Evolutionary conservation across 2,797 vertebrate genomes (phyloP), one percentile per base, ranked within the genome.

Genomic region (Tangara arthus): DNA sequence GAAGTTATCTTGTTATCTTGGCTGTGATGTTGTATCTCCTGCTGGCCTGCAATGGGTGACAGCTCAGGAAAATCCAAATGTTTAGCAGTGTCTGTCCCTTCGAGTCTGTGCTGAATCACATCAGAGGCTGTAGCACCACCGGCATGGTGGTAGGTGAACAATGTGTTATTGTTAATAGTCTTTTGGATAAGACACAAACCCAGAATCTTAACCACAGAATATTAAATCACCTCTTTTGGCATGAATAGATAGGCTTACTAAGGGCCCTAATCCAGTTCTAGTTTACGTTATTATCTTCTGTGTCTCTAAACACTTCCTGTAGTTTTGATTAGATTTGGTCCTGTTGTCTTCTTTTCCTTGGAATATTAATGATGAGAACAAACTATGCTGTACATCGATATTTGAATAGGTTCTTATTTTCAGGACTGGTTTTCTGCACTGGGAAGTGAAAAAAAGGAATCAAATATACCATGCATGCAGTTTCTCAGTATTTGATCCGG

Each of bases 171-270:
- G 87, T 93, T 94, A 92, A 72, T 92, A 88, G 12, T 87, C 79
- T 66, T 91, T 82, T 94, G 94, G 85, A 77, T 93, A 91, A 91
- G 72, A 70, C 53, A 61, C 90, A 87, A 95, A 88, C 39, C 82
- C 91, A 88, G 82, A 86, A 78, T 88, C 82, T 83, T 79, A 96
- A 90, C 94, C 93, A 66, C 93, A 81, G 79, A 91, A 88, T 95
- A 89, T 95, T 94, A 81, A 91, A 91, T 93, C 92, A 92, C 90
- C 84, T 75, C 94, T 93, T 95, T 91, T 94, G 92, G 87, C 87
- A 92, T 34, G 65, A 71, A 77, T 41, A 89, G 94, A 93, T 96
- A 92, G 84, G 73, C 66, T 96, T 92, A 60, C 42, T 88, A 76
- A 91, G 73, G 52, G 84, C 79, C 42, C 65, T 88, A 94, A 92